Conservation (phyloP, 2,888 invertebrate species). For the Ennomos fuscantarius region DNA sequence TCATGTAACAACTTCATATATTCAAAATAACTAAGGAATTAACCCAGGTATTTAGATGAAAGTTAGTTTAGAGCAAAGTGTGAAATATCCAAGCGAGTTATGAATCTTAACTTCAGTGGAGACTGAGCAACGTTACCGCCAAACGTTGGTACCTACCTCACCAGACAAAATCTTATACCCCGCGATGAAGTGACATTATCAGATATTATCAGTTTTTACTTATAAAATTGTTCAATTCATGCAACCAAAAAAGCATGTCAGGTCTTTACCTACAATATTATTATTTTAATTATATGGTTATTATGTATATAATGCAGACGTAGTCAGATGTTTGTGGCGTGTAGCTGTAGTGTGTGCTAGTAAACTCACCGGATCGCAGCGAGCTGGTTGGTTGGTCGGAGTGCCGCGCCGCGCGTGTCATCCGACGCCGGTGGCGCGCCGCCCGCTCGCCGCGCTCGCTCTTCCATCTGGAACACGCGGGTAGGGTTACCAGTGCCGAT, state of each 20-base stretch:
- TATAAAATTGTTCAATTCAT: too few relatives aligned
- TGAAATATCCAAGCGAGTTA: too few relatives aligned
- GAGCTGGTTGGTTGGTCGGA: conserved; percentile 59
- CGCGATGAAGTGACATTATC: too few relatives aligned
- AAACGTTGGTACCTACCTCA: too few relatives aligned
- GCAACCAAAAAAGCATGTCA: conserved; percentile 6
- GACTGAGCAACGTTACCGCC: too few relatives aligned
- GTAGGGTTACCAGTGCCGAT: conserved; percentile 55
- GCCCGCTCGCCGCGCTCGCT: conserved; percentile 70
- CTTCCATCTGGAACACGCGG: conserved; percentile 78
- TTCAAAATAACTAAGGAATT: too few relatives aligned
- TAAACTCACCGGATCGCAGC: conserved; percentile 67
- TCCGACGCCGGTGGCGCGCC: conserved; percentile 71
- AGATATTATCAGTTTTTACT: too few relatives aligned
- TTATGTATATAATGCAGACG: neutral
- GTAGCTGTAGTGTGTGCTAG: conserved; percentile 30
- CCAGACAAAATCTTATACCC: too few relatives aligned
- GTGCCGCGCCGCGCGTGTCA: conserved; percentile 70
- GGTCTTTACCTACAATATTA: neutral
- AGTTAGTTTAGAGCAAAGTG: too few relatives aligned
- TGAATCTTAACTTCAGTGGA: too few relatives aligned
- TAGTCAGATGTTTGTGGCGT: neutral
- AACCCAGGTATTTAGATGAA: too few relatives aligned
- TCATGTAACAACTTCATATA: too few relatives aligned
- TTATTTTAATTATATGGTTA: neutral